Evolutionary conservation across 2,113 vertebrate genomes (phyloP).

Genomic region (Proterorhinus semilunaris): DNA sequence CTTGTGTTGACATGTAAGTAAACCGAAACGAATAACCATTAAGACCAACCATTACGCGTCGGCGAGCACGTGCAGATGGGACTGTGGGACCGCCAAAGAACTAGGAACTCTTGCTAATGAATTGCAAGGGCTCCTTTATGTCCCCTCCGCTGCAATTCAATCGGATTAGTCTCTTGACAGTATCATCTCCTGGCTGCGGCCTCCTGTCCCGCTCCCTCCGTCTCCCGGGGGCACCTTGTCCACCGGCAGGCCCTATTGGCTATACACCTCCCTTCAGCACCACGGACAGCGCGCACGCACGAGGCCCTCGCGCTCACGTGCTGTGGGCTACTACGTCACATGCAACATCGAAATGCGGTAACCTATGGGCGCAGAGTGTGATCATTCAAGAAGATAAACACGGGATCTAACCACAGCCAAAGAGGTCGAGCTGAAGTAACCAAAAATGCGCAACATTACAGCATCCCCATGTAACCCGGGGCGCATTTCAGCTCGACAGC

Average conservation of each 20-base stretch:
- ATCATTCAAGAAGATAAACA: constrained; percentile 1
- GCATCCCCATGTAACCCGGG: constrained; percentile 10
- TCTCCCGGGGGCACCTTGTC: constrained; percentile 57
- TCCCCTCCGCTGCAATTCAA: constrained; percentile 29
- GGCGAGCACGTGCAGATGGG: constrained; percentile 1
- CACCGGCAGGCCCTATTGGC: constrained; percentile 45
- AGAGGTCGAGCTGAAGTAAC: background rate
- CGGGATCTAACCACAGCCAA: background rate
- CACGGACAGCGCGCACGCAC: constrained; percentile 61
- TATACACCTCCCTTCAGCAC: constrained; percentile 54
- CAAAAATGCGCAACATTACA: background rate
- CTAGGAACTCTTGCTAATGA: constrained; percentile 42
- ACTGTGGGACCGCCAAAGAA: constrained; percentile 16
- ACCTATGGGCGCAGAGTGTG: background rate
- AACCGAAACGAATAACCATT: background rate
- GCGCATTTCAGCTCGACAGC: constrained; percentile 36
- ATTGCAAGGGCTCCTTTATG: constrained; percentile 42
- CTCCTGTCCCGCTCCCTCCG: constrained; percentile 24
- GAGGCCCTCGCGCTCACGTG: constrained; percentile 18
- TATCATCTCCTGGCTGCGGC: constrained; percentile 43
- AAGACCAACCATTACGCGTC: background rate
- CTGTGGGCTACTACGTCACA: constrained; percentile 8
- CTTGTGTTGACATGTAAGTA: background rate
- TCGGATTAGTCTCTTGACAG: constrained; percentile 50
- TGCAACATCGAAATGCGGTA: background rate